Percentiles rank a stretch among this genome's conserved stretches.
Conservation (phyloP, 2,113 vertebrate species). For the Indicator maculatus region DNA sequence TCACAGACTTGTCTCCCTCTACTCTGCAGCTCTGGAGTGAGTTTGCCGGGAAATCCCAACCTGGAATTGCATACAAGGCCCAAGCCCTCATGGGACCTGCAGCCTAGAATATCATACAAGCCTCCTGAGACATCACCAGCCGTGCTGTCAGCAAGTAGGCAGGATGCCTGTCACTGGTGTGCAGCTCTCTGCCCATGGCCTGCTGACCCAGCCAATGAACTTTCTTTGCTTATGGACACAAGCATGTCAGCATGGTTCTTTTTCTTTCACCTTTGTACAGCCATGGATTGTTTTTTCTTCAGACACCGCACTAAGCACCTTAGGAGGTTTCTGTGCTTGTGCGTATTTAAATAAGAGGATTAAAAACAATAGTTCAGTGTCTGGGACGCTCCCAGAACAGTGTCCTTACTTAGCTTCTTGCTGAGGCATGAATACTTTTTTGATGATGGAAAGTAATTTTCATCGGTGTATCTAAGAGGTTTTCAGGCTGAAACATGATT, state of each 20-base stretch:
- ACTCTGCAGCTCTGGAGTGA: neutral
- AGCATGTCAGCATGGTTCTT: neutral
- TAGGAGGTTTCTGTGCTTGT: conserved; percentile 55
- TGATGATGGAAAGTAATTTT: conserved; percentile 39
- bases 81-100: fast-evolving
- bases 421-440: conserved; percentile 42
- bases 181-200: neutral
- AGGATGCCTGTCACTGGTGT: neutral
- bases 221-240: neutral
- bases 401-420: conserved; percentile 49
- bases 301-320: conserved; percentile 21
- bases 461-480: neutral
- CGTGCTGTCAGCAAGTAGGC: neutral
- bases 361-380: conserved; percentile 51
- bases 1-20: neutral
- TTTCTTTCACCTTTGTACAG: neutral
- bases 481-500: conserved; percentile 27
- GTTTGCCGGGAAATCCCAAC: neutral
- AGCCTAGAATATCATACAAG: neutral
- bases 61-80: neutral
- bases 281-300: conserved; percentile 13
- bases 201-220: neutral
- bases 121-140: neutral
- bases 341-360: conserved; percentile 49
- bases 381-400: conserved; percentile 21